These are phyloP conservation scores for Liparis tanakae DNA, from an alignment of 2,797 vertebrate species.

Conservation along the genomic window DNA sequence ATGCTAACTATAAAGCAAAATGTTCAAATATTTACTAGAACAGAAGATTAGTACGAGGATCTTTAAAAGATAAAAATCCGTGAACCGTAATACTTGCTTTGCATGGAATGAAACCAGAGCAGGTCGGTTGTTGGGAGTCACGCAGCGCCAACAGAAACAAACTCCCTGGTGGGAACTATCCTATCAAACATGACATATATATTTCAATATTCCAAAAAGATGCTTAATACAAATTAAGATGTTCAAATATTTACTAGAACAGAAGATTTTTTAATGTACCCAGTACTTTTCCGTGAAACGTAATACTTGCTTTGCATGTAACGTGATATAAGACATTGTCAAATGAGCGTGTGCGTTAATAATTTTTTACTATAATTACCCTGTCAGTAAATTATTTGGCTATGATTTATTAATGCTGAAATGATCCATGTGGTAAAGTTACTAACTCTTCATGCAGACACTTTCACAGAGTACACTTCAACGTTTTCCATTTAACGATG, in stretches of 20 bases:
- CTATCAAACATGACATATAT: conserved; percentile 14
- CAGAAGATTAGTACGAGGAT: background rate
- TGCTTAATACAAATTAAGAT: background rate
- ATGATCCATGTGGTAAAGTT: background rate
- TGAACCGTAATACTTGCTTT: background rate
- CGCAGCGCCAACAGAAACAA: conserved; percentile 25
- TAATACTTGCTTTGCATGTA: background rate
- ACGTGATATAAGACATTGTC: background rate
- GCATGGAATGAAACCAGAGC: conserved; percentile 43
- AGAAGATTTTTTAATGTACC: background rate
- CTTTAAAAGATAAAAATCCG: no score
- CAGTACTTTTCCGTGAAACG: background rate
- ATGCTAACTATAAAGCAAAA: background rate
- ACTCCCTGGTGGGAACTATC: conserved; percentile 16
- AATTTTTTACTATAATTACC: conserved; percentile 26
- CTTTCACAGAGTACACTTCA: background rate
- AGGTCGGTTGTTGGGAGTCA: conserved; percentile 15
- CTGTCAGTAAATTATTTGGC: conserved; percentile 18
- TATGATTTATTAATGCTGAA: conserved; percentile 31
- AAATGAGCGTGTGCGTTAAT: conserved; percentile 21
- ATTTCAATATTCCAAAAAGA: conserved; percentile 14
- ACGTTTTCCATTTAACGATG: conserved; percentile 16
- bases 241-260: conserved; percentile 17
- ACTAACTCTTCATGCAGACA: background rate
- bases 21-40: conserved; percentile 19